phyloP scores from a whole-genome alignment of 2,797 vertebrate genomes.

The Sebastes goodei region DNA sequence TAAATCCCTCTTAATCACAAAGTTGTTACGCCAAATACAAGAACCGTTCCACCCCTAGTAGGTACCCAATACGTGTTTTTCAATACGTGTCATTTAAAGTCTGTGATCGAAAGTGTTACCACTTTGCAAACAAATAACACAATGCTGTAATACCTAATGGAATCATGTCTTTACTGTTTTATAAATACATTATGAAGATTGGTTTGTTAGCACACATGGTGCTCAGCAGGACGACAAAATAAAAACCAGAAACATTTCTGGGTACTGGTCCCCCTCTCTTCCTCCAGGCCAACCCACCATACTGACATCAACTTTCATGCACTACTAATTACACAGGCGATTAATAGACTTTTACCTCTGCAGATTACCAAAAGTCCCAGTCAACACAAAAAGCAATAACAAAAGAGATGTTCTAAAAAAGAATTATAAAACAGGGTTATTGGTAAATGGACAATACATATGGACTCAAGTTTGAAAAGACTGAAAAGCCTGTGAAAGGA shows the following conservation, averaged over 20 bases:
- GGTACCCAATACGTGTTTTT: not conserved
- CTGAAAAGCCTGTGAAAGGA: constrained; percentile 5
- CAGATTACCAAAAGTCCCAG: not conserved
- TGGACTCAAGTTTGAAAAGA: constrained; percentile 12
- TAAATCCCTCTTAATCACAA: not conserved
- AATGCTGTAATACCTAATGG: not conserved
- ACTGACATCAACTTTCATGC: not conserved
- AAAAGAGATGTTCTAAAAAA: not conserved
- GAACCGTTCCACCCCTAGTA: too few relatives aligned
- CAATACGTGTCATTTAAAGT: not conserved
- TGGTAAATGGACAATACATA: constrained; percentile 17
- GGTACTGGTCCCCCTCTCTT: not conserved
- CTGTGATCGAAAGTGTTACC: not conserved
- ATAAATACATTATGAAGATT: not conserved
- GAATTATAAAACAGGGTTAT: not conserved
- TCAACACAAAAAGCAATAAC: constrained; percentile 9
- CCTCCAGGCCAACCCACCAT: not conserved
- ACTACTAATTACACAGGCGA: constrained; percentile 8
- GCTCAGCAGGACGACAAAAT: not conserved
- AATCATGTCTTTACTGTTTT: not conserved
- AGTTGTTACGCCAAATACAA: not conserved
- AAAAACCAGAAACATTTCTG: not conserved
- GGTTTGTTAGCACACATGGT: too few relatives aligned
- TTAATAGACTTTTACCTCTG: not conserved
- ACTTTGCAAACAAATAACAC: not conserved